These are phyloP conservation scores for Macroteleia sp. DNA, from an alignment of 2,888 invertebrate genomes.

Conservation along the genomic window DNA sequence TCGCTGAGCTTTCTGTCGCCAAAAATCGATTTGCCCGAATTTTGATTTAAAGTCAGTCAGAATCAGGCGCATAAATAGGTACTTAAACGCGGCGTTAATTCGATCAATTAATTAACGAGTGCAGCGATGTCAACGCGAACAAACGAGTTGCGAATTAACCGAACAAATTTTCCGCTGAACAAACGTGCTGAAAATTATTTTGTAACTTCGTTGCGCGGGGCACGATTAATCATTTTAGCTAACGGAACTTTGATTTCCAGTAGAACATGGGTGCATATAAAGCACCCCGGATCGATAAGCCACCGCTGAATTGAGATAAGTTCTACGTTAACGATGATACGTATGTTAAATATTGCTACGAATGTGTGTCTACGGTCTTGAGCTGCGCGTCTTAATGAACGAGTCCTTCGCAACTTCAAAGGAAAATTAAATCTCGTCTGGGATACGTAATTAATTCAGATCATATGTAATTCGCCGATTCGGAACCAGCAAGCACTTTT, in stretches of 20 bases:
- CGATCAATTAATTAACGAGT: slow-evolving; percentile 22
- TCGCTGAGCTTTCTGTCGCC: too few relatives aligned
- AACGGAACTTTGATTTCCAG: slow-evolving; percentile 28
- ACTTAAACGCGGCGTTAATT: slow-evolving; percentile 27
- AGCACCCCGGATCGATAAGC: slow-evolving; percentile 45
- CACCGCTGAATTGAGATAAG: slow-evolving; percentile 40
- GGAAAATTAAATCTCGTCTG: slow-evolving; percentile 63
- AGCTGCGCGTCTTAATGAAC: slow-evolving; percentile 61
- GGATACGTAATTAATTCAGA: slow-evolving; percentile 63
- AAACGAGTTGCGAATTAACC: background rate
- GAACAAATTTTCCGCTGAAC: slow-evolving; percentile 2
- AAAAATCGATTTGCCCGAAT: slow-evolving; percentile 12
- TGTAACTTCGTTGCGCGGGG: slow-evolving; percentile 14
- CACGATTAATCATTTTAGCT: slow-evolving; percentile 42
- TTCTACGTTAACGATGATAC: slow-evolving; percentile 49
- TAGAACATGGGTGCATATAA: slow-evolving; percentile 26
- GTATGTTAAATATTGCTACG: slow-evolving; percentile 44
- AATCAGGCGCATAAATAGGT: slow-evolving; percentile 8
- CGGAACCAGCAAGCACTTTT: slow-evolving; percentile 53
- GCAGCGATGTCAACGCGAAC: slow-evolving; percentile 12
- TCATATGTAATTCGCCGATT: slow-evolving; percentile 56
- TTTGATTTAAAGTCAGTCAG: slow-evolving; percentile 6
- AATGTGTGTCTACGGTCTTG: slow-evolving; percentile 48
- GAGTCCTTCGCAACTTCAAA: slow-evolving; percentile 66
- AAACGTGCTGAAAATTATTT: slow-evolving; percentile 23